Base-by-base conservation (phyloP, 2,888 invertebrate species). In the Ceramica pisi region DNA sequence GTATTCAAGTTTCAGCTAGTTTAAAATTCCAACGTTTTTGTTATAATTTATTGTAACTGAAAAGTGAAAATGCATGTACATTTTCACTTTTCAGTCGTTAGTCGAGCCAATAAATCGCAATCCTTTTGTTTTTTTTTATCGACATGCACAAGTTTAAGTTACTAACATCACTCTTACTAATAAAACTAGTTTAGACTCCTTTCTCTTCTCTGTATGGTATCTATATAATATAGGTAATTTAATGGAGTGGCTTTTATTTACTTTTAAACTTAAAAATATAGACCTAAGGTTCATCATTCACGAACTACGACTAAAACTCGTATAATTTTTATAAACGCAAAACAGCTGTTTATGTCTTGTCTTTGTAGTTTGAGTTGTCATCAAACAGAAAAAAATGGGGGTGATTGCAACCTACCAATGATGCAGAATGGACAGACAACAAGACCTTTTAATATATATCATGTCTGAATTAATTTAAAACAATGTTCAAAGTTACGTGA, bases 101-200 rank as follows among this genome's bases (percentile, higher is more conserved):
- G n/a, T n/a, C 48, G n/a, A 50, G 10, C 14, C 38, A 31, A 50
- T 67, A 75, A 51, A 57, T 57, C 21, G 6, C 7, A 31, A 16
- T 41, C 4, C 14, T 23, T 21, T 44, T 21, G 9, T 35, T 57
- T 67, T 35, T 57, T 67, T 75, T 55, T 60, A 80, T 80, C 73
- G 80, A 78, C 44, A 70, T 65, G 10, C 6, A 19, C 7, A 21
- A 53, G 14, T 74, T 53, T 5, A 21, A n/a, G 14, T 55, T 26
- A 62, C 19, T 19, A 23, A 26, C 83, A 65, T 70, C 83, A 44
- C 80, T 80, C 41, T 59, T 21, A 50, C 48, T 26, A 44, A 60
- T 56, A 26, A 72, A 80, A 81, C 80, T 82, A 72, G 81, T 81
- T 82, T 79, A 21, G 53, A 59, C 69, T 75, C 69, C 67, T 82